phyloP scores from a whole-genome alignment of 2,888 invertebrate genomes.

The Plebejus melissa region DNA sequence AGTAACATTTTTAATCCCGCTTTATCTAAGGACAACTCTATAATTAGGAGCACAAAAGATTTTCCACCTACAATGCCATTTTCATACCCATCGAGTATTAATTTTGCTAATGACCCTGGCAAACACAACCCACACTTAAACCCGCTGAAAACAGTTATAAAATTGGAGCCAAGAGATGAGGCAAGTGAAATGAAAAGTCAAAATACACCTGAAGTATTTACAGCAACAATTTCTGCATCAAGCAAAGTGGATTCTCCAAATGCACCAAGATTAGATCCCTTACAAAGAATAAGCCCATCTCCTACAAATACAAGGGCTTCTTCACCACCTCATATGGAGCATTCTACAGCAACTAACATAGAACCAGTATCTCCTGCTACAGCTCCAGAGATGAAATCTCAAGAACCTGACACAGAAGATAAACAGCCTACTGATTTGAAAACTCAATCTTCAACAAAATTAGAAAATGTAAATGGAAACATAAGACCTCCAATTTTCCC shows the following conservation, averaged over 20 bases:
- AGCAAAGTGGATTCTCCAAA: conserved; percentile 69
- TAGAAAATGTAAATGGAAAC: conserved; percentile 51
- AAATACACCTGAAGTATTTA: conserved; percentile 72
- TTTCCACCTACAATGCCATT: conserved; percentile 63
- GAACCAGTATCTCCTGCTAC: conserved; percentile 71
- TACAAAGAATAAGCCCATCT: conserved; percentile 70
- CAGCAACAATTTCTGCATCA: conserved; percentile 67
- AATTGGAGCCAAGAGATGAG: conserved; percentile 75
- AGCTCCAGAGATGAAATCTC: conserved; percentile 62
- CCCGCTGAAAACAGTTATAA: conserved; percentile 73
- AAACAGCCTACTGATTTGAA: conserved; percentile 71
- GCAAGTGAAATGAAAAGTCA: conserved; percentile 66
- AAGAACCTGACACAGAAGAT: conserved; percentile 64
- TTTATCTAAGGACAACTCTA: conserved; percentile 65
- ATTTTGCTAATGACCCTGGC: conserved; percentile 62
- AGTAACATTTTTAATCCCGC: conserved; percentile 67
- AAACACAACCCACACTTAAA: conserved; percentile 69
- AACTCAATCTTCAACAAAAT: conserved; percentile 61
- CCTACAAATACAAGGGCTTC: conserved; percentile 63
- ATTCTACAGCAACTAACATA: conserved; percentile 59
- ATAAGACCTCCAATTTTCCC: conserved; percentile 60
- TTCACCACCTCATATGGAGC: conserved; percentile 69
- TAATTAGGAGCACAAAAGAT: conserved; percentile 69
- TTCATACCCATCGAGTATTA: conserved; percentile 63
- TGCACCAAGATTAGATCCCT: conserved; percentile 61